phyloP scores from a whole-genome alignment of 2,113 vertebrate genomes.

The Fukomys damarensis region DNA sequence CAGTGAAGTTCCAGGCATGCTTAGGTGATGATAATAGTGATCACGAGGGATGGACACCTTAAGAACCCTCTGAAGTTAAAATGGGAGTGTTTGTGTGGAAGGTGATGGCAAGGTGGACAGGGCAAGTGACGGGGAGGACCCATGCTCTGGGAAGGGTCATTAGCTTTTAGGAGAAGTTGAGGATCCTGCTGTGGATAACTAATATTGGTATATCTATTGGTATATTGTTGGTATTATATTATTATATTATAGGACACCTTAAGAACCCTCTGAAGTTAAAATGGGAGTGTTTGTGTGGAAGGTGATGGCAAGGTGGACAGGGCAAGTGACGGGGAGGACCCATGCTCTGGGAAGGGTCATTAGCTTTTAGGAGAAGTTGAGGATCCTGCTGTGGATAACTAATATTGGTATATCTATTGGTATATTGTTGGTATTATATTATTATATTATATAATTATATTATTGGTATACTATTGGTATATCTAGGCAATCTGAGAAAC shows the following conservation, averaged over 20 bases:
- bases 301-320: neutral
- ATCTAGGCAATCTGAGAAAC: neutral
- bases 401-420: neutral
- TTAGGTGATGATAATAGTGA: neutral
- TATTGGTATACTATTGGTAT: neutral
- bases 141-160: neutral
- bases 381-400: neutral
- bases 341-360: neutral
- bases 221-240: too few species aligned
- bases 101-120: neutral
- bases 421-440: too few species aligned
- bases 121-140: neutral
- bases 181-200: neutral
- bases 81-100: too few species aligned
- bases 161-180: neutral
- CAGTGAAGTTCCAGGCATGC: neutral
- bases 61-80: neutral
- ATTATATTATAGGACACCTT: too few species aligned
- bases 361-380: neutral
- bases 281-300: too few species aligned
- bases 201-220: too few species aligned
- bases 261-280: neutral
- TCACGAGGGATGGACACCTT: neutral
- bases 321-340: neutral
- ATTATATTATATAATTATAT: too few species aligned